A percentile compares a stretch with the other conserved stretches of the same genome.
phyloP scores from a whole-genome alignment of 1,140 invertebrate species.

The Dolichoris vasculosae region DNA sequence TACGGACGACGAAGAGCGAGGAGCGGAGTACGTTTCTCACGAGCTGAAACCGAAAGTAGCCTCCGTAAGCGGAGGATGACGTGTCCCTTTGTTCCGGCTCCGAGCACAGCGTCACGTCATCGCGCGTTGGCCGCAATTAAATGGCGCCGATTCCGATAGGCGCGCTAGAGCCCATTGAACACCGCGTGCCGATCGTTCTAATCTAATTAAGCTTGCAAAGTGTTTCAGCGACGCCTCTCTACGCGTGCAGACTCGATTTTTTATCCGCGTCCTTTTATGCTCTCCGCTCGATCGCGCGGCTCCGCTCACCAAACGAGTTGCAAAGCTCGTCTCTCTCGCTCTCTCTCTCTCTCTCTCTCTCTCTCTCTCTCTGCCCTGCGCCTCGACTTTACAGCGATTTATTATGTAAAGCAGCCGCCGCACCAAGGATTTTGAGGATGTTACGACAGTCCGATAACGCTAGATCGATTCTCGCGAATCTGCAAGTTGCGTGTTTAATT shows the following conservation, averaged over 20 bases:
- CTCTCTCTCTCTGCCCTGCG: background rate
- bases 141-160: background rate
- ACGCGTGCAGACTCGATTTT: background rate
- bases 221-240: too few relatives aligned
- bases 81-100: constrained; percentile 32
- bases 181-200: background rate
- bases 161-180: too few relatives aligned
- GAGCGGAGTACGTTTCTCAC: background rate
- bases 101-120: background rate
- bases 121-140: constrained; percentile 14
- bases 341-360: too few relatives aligned
- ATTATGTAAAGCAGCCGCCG: background rate
- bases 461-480: background rate
- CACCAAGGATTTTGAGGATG: constrained; percentile 23
- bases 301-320: background rate
- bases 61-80: background rate
- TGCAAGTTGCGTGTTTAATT: background rate
- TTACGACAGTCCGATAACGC: background rate
- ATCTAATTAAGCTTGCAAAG: too few relatives aligned
- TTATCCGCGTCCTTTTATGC: background rate
- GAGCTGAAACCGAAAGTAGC: constrained; percentile 1
- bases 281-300: background rate
- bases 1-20: background rate
- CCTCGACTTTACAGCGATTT: background rate
- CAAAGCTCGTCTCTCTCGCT: too few relatives aligned